Evolutionary conservation across 2,888 invertebrate genomes (phyloP).

Genomic region (Hipparchia semele): DNA sequence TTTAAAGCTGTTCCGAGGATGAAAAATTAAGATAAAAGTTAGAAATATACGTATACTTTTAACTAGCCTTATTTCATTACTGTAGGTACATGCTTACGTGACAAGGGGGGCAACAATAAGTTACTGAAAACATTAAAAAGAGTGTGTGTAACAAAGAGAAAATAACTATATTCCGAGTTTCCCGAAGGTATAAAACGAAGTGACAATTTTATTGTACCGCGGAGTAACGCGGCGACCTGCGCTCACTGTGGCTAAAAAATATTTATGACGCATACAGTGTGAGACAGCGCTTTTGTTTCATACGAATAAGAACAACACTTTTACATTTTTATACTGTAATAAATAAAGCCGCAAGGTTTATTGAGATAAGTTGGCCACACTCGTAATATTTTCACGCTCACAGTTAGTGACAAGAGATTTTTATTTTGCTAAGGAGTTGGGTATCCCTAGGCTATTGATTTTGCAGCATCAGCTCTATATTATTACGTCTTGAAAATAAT

Average conservation of each 20-base stretch:
- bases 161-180: background rate
- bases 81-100: too few species aligned
- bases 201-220: conserved; percentile 1
- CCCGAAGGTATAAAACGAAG: conserved; percentile 5
- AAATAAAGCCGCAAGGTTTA: background rate
- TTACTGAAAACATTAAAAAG: background rate
- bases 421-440: background rate
- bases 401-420: background rate
- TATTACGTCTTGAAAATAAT: too few species aligned
- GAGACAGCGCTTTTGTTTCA: conserved; percentile 8
- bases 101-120: too few species aligned
- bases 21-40: too few species aligned
- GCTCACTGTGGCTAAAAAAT: conserved; percentile 10
- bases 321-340: conserved; percentile 3
- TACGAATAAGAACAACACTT: background rate
- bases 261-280: background rate
- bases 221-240: background rate
- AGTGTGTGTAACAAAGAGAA: background rate
- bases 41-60: too few species aligned
- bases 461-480: too few species aligned
- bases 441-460: too few species aligned
- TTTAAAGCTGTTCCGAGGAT: too few species aligned
- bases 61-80: too few species aligned
- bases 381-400: background rate
- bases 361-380: background rate